A percentile compares a stretch with the other conserved stretches of the same genome.
phyloP scores from a whole-genome alignment of 1,140 invertebrate species.

The Megalopta genalis region DNA sequence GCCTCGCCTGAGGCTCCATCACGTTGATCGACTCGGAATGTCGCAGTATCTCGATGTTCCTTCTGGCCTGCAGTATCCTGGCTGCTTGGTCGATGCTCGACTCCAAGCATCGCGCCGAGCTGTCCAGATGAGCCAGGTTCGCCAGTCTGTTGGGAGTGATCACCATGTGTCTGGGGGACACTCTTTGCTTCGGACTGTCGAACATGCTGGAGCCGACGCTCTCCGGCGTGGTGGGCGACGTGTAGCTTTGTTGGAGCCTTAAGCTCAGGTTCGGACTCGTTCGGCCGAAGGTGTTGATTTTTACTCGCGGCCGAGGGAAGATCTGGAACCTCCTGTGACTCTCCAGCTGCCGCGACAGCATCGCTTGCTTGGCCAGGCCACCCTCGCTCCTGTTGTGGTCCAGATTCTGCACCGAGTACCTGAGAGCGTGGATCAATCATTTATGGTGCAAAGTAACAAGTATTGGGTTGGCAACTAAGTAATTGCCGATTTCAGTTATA shows the following conservation, averaged over 20 bases:
- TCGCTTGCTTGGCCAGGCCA: conserved; percentile 51
- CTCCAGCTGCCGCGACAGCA: conserved; percentile 64
- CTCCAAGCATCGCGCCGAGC: conserved; percentile 21
- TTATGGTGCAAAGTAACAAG: too few species aligned
- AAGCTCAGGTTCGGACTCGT: conserved; percentile 59
- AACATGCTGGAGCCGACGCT: conserved; percentile 17
- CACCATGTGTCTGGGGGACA: conserved; percentile 62
- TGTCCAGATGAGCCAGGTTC: conserved; percentile 56
- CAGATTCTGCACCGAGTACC: conserved; percentile 69
- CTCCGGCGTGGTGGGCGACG: conserved; percentile 55
- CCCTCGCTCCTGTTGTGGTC: conserved; percentile 56
- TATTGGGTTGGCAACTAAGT: too few species aligned
- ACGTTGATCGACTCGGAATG: conserved; percentile 65
- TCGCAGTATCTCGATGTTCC: conserved; percentile 55
- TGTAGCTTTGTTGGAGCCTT: conserved; percentile 49
- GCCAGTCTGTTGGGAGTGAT: conserved; percentile 69
- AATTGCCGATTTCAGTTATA: too few species aligned
- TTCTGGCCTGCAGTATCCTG: conserved; percentile 39
- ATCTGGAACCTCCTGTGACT: conserved; percentile 54
- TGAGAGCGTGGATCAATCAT: too few species aligned
- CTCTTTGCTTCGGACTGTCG: conserved; percentile 52
- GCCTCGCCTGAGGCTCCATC: conserved; percentile 44
- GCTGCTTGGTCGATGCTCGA: conserved; percentile 36
- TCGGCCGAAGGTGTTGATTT: conserved; percentile 45
- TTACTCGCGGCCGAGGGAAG: conserved; percentile 48